phyloP scores from a whole-genome alignment of 2,888 invertebrate species.

The Steinernema carpocapsae region DNA sequence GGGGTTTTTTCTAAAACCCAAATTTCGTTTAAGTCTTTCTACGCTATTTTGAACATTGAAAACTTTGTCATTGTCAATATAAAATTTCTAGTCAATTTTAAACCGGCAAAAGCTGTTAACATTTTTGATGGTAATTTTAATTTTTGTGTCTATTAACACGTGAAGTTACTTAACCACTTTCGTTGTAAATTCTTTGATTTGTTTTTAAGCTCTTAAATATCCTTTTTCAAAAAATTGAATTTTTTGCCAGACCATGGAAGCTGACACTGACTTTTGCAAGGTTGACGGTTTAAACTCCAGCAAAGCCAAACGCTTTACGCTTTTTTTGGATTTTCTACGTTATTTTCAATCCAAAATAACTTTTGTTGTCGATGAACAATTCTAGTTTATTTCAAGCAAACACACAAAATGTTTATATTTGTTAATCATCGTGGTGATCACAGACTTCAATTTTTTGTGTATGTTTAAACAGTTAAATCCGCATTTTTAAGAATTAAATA shows the following conservation, averaged over 20 bases:
- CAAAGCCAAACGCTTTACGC: no score
- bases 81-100: neutral
- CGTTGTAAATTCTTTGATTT: neutral
- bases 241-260: neutral
- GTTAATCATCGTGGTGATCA: neutral
- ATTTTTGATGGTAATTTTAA: neutral
- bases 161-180: neutral
- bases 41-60: neutral
- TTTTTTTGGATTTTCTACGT: neutral
- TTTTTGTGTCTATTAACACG: neutral
- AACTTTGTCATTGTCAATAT: neutral
- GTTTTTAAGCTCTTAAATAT: no score
- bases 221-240: no score
- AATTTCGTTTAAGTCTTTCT: neutral
- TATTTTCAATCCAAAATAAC: neutral
- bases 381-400: neutral
- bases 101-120: neutral
- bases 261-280: no score
- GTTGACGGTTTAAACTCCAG: no score
- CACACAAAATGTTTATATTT: neutral
- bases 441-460: no score
- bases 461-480: neutral
- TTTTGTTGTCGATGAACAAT: neutral
- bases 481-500: neutral
- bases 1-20: neutral